phyloP scores from a whole-genome alignment of 2,888 invertebrate genomes.

The Drosophila rellima region DNA sequence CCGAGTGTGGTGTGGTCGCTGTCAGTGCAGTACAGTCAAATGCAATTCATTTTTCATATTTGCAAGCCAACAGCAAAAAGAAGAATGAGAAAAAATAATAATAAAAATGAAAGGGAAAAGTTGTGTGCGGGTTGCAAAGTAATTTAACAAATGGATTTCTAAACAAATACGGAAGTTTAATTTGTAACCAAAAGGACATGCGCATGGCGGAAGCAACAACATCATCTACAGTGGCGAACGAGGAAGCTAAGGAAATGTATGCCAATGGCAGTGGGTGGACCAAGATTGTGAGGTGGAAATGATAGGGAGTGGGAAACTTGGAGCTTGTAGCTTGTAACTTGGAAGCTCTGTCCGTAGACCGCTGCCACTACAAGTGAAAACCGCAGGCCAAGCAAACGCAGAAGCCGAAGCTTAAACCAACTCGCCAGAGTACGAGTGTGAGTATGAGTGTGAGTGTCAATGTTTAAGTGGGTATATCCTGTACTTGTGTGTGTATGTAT shows the following conservation, averaged over 20 bases:
- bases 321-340: constrained; percentile 23
- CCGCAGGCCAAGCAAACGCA: constrained; percentile 71
- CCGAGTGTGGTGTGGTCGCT: constrained; percentile 33
- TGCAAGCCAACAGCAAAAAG: constrained; percentile 27
- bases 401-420: constrained; percentile 68
- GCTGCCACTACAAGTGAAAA: constrained; percentile 69
- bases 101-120: constrained; percentile 46
- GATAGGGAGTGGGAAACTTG: not conserved
- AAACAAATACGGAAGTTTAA: constrained; percentile 81
- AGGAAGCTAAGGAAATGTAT: constrained; percentile 76
- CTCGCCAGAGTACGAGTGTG: constrained; percentile 39
- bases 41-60: constrained; percentile 80
- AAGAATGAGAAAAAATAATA: constrained; percentile 26
- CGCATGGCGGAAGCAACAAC: constrained; percentile 58
- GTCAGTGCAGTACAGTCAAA: constrained; percentile 59
- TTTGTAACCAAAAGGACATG: constrained; percentile 78
- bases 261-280: constrained; percentile 67
- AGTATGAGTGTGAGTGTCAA: constrained; percentile 33
- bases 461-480: constrained; percentile 40
- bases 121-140: constrained; percentile 70
- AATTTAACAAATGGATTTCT: constrained; percentile 83
- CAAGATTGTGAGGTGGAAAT: not conserved
- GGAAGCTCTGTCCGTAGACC: constrained; percentile 64
- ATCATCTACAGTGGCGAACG: constrained; percentile 22
- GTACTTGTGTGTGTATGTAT: constrained; percentile 27